phyloP scores from a whole-genome alignment of 2,113 vertebrate genomes.

The Alces alces region DNA sequence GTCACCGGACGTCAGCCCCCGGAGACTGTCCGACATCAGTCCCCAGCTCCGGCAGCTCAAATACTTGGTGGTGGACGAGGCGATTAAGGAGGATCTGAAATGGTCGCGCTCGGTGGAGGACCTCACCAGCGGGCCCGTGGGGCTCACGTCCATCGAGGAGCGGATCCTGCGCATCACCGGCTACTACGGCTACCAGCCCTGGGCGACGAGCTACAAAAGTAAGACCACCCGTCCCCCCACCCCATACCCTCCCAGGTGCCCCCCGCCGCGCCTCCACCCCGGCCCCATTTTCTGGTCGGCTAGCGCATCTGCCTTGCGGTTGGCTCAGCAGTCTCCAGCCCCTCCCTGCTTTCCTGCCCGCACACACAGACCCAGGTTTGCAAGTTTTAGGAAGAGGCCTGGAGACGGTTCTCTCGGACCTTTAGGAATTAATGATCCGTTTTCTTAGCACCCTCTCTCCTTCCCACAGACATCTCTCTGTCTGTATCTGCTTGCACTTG shows the following conservation, averaged over 20 bases:
- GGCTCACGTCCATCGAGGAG: slow-evolving; percentile 91
- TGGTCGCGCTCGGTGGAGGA: slow-evolving; percentile 94
- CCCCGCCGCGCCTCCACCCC: background rate
- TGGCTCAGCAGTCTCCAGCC: background rate
- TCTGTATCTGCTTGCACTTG: too few relatives aligned
- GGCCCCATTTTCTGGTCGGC: background rate
- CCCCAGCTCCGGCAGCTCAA: slow-evolving; percentile 95
- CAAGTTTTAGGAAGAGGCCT: background rate
- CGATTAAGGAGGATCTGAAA: slow-evolving; percentile 94
- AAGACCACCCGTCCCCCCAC: slow-evolving; percentile 72
- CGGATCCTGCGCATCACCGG: slow-evolving; percentile 93
- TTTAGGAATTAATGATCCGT: background rate
- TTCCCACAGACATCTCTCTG: background rate
- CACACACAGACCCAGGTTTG: background rate
- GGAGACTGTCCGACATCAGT: slow-evolving; percentile 97
- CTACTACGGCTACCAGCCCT: slow-evolving; percentile 96
- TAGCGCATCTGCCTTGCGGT: background rate
- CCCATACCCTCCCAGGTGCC: background rate
- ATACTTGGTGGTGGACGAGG: slow-evolving; percentile 94
- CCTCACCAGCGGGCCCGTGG: slow-evolving; percentile 88
- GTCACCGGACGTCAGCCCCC: slow-evolving; percentile 93
- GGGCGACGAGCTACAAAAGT: slow-evolving; percentile 92
- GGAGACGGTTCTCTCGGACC: background rate
- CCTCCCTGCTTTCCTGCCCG: background rate
- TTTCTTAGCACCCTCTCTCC: background rate